Evolutionary conservation across 2,113 vertebrate species (phyloP).

Genomic region (Myiozetetes cayanensis): DNA sequence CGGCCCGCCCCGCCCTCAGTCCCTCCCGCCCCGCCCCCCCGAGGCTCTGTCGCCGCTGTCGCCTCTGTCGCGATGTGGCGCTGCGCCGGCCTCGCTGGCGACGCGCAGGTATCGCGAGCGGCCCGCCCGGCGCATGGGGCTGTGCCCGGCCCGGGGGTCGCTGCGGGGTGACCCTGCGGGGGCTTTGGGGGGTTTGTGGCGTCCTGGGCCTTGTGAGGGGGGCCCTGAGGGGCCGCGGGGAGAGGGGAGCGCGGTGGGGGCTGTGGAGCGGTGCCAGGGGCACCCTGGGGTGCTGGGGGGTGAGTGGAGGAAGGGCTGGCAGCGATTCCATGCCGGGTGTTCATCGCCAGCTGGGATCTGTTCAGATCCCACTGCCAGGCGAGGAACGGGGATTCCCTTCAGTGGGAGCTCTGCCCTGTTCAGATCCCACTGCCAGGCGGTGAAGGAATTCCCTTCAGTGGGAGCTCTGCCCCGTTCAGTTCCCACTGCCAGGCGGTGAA

Average conservation of each 20-base stretch:
- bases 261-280: rapidly evolving
- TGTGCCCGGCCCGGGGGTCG: not conserved
- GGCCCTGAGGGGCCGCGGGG: not conserved
- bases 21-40: rapidly evolving
- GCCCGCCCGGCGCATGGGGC: not conserved
- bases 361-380: rapidly evolving
- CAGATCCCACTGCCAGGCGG: not conserved
- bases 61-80: not conserved
- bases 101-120: not conserved
- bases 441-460: not conserved
- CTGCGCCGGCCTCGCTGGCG: not conserved
- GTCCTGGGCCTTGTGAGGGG: not conserved
- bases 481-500: not conserved
- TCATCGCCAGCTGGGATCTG: rapidly evolving
- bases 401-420: not conserved
- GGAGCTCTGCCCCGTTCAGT: not conserved
- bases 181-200: not conserved
- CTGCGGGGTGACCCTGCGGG: too few species aligned
- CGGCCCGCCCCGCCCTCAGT: not conserved
- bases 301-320: not conserved
- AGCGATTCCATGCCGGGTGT: rapidly evolving
- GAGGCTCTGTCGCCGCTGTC: not conserved
- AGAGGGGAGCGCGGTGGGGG: rapidly evolving
- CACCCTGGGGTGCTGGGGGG: too few species aligned
- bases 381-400: not conserved